phyloP scores from a whole-genome alignment of 2,797 vertebrate genomes.

The Molossus molossus region DNA sequence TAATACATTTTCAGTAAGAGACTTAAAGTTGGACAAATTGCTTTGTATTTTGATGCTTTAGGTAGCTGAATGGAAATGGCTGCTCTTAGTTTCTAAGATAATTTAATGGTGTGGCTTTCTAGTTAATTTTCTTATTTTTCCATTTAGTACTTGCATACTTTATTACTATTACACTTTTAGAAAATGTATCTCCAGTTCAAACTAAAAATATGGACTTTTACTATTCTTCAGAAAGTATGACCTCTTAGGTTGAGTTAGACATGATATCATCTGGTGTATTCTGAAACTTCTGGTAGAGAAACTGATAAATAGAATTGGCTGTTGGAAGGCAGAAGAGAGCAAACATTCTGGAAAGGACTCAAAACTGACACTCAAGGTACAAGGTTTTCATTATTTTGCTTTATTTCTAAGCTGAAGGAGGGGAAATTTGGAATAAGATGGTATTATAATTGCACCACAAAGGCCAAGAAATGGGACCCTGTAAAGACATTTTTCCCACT shows the following conservation, averaged over 20 bases:
- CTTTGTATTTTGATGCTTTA: neutral
- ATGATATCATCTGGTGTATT: neutral
- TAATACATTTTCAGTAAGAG: constrained; percentile 21
- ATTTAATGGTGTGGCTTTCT: neutral
- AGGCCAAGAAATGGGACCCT: neutral
- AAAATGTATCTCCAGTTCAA: constrained; percentile 2
- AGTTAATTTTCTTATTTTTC: constrained; percentile 57
- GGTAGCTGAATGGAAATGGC: neutral
- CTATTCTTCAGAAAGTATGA: neutral
- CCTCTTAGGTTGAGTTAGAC: neutral
- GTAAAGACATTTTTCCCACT: neutral
- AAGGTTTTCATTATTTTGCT: constrained; percentile 9
- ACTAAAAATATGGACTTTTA: constrained; percentile 11
- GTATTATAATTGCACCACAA: neutral
- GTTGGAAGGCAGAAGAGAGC: neutral
- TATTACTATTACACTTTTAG: neutral
- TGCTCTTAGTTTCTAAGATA: constrained; percentile 28
- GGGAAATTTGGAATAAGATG: neutral
- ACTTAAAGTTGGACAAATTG: neutral
- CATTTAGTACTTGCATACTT: neutral
- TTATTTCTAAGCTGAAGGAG: neutral
- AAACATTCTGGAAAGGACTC: neutral
- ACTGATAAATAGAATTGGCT: neutral
- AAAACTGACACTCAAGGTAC: neutral
- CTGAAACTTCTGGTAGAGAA: constrained; percentile 22